Conservation (phyloP, 1,140 invertebrate genomes). For the Drosophila serrata region DNA sequence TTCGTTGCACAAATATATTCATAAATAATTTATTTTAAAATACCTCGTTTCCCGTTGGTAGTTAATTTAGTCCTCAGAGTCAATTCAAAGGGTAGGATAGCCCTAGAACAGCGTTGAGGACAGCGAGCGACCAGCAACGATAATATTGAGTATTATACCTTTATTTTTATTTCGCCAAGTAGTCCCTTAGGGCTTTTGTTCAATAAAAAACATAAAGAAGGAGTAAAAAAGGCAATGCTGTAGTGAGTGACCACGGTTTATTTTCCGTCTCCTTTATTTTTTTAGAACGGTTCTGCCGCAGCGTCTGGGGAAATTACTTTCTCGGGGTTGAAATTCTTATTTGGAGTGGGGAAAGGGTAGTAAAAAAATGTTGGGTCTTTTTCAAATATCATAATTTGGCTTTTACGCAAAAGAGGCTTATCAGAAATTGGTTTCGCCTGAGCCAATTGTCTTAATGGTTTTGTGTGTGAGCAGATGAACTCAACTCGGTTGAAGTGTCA, state of each 20-base stretch:
- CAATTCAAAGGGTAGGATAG: slow-evolving; percentile 33
- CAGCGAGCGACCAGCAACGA: slow-evolving; percentile 49
- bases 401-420: slow-evolving; percentile 82
- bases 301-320: slow-evolving; percentile 83
- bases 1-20: slow-evolving; percentile 74
- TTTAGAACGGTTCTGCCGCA: slow-evolving; percentile 61
- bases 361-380: slow-evolving; percentile 56
- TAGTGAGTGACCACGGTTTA: slow-evolving; percentile 66
- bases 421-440: slow-evolving; percentile 80
- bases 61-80: slow-evolving; percentile 70
- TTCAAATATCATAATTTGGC: slow-evolving; percentile 82
- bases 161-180: slow-evolving; percentile 81
- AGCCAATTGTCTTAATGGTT: slow-evolving; percentile 80
- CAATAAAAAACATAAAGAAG: slow-evolving; percentile 70
- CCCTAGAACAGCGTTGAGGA: slow-evolving; percentile 4
- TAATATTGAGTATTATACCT: slow-evolving; percentile 83
- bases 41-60: slow-evolving; percentile 72
- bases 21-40: slow-evolving; percentile 83
- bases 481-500: slow-evolving; percentile 58
- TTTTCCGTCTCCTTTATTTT: slow-evolving; percentile 28
- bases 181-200: slow-evolving; percentile 74
- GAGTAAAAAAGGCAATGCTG: slow-evolving; percentile 44
- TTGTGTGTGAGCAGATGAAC: slow-evolving; percentile 54
- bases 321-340: slow-evolving; percentile 30
- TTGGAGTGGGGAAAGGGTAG: slow-evolving; percentile 20